Evolutionary conservation across 37 sponge, comb jelly and placozoan species (phyloP), one percentile per base, ranked within the genome.

Genomic region (Ianthella basta): DNA sequence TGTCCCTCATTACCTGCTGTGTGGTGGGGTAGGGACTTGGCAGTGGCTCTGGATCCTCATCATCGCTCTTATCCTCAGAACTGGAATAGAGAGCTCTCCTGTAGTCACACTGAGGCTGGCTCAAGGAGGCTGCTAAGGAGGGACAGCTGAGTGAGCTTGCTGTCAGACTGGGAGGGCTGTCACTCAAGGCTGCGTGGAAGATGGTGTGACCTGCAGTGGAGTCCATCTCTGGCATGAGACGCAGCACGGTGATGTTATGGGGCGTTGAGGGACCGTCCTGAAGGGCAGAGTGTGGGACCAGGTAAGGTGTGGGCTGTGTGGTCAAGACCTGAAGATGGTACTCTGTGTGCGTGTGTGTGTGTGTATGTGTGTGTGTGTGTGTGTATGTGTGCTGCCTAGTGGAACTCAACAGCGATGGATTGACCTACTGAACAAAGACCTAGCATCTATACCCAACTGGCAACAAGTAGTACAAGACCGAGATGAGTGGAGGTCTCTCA

Each of bases 141-240:
- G 8, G 50, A 44, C 3, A 3, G 50, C 8, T 3, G 8, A 8
- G 8, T 44, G 50, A 8, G 8, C 8, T 8, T 10, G 3, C 8
- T 3, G 50, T 44, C 6, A 44, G 3, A 8, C 3, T 8, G 8
- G 37, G 14, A 6, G 44, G 25, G 6, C 38, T 3, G 6, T 75
- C 78, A 2, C 2, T 1, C 53, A 75, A 23, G 12, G 38, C 78
- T 39, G 78, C 37, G 5, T 75, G 24, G 25, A 75, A 36, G n/a
- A 75, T 50, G 16, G 78, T 75, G 23, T n/a, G 54, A 1, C 33
- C 12, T 24, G 78, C 78, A 53, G 78, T 36, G 25, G 78, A 44
- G n/a, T 40, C 25, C 54, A 53, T 14, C 25, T 75, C 78, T 4
- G 78, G 78, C 78, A 75, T 75, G 20, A 75, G 54, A 2, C 54